These are phyloP conservation scores for Troilus luridus DNA, from an alignment of 2,888 invertebrate genomes.

Conservation along the genomic window DNA sequence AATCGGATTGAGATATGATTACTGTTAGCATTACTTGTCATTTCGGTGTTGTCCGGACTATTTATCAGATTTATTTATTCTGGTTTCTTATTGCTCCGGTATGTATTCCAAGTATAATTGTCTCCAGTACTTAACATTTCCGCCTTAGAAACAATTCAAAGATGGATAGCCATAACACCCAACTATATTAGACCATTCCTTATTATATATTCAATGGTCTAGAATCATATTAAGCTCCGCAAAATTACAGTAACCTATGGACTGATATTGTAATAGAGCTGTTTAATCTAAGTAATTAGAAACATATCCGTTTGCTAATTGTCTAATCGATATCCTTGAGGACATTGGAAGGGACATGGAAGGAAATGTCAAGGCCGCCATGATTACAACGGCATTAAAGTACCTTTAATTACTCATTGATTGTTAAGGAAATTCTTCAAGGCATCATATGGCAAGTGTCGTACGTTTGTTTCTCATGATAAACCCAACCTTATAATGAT, in stretches of 20 bases:
- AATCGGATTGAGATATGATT: conserved; percentile 4
- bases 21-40: neutral
- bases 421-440: neutral
- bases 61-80: conserved; percentile 1
- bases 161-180: neutral
- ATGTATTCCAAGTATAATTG: neutral
- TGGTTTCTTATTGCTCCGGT: neutral
- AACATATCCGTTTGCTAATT: neutral
- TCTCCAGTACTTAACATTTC: neutral
- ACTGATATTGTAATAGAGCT: neutral
- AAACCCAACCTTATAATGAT: neutral
- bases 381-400: conserved; percentile 32
- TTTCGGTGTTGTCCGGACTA: conserved; percentile 1
- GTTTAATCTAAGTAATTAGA: neutral
- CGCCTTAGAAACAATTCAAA: neutral
- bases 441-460: neutral
- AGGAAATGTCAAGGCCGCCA: conserved; percentile 61
- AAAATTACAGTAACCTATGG: neutral
- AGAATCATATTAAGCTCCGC: no score
- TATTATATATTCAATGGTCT: neutral
- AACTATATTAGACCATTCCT: neutral
- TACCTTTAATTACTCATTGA: conserved; percentile 44
- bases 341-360: conserved; percentile 56
- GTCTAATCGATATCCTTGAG: conserved; percentile 26
- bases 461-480: neutral